Evolutionary conservation across 2,888 invertebrate genomes (phyloP), one percentile per base, ranked within the genome.

Genomic region (Mechanitis messenoides): DNA sequence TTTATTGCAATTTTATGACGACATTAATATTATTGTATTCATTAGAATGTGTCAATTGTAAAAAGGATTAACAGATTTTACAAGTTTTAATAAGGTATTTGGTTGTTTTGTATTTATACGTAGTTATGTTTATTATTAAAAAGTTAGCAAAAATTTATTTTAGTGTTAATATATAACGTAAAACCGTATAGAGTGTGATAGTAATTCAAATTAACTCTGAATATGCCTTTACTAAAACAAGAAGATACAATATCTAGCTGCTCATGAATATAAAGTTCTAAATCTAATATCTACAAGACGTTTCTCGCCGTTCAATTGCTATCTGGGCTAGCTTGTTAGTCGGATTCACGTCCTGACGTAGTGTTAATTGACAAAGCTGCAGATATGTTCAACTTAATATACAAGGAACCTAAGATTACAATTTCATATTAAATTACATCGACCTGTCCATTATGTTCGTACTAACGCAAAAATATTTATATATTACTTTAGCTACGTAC

Each of bases 281-380:
- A 59, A 47, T 58, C 11, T 63, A 55, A 59, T 60, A 64, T 62
- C 64, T 63, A 50, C 55, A 50, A 59, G 62, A 56, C 56, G 58
- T 62, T 63, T 56, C 53, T 67, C 66, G 60, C 56, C 58, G 60
- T 64, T 57, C 57, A 57, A 64, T 69, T 64, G 70, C 71, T 72
- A 72, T 72, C 71, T 68, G 72, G 53, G 71, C 71, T 71, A 78
- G 76, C 81, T 80, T 78, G 81, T 83, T 83, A 80, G 80, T 72
- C 61, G 74, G 75, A 77, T 75, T 78, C 71, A 70, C 72, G 72
- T 67, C 65, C 66, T 75, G 73, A 72, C 74, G 70, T 72, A 72
- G 74, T 77, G 79, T 80, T 83, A 84, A 84, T 83, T 83, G 81
- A 80, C 76, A 77, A 79, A 79, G 74, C 72, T 71, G 70, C 72